phyloP scores from a whole-genome alignment of 2,113 vertebrate genomes.

The Thamnophis sirtalis region DNA sequence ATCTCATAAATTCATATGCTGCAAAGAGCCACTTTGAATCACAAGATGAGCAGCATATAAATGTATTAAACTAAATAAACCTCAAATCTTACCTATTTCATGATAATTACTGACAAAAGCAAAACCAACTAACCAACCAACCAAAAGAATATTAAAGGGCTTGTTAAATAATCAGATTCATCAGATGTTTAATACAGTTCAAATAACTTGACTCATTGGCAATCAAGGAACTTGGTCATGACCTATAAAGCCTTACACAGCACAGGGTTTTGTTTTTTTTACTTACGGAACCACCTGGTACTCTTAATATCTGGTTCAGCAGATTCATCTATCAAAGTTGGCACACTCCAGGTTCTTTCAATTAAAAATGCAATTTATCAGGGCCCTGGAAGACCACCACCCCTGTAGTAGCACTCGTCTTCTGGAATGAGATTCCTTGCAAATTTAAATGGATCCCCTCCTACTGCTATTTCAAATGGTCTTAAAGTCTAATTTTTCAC shows the following conservation, averaged over 20 bases:
- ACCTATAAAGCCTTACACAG: background rate
- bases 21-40: background rate
- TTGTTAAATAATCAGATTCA: background rate
- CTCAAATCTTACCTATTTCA: background rate
- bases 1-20: background rate
- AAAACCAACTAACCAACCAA: background rate
- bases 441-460: background rate
- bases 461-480: background rate
- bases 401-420: background rate
- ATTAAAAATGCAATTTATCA: background rate
- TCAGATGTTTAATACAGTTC: background rate
- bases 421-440: background rate
- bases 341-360: accelerated
- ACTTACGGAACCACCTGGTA: background rate
- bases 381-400: background rate
- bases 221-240: background rate
- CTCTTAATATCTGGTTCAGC: background rate
- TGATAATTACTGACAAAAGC: background rate
- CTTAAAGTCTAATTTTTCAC: background rate
- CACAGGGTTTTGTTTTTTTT: background rate
- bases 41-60: background rate
- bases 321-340: background rate
- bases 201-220: background rate
- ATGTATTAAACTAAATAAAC: background rate
- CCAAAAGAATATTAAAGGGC: background rate